Evolutionary conservation across 2,888 invertebrate species (phyloP), one percentile per base, ranked within the genome.

Genomic region (Tiliacea aurago): DNA sequence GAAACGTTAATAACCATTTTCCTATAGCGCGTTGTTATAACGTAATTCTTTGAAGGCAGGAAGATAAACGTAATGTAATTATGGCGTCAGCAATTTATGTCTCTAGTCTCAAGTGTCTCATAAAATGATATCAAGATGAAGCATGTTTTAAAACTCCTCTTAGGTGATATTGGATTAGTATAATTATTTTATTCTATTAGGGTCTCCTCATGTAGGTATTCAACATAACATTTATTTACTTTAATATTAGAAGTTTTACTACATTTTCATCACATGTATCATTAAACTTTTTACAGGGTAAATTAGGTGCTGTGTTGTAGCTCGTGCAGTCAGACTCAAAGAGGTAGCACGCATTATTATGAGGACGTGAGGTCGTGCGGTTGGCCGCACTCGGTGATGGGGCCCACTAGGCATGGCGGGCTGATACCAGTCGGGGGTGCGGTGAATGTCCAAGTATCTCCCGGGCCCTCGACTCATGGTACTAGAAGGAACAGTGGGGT

Each of bases 11-110:
- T 69, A 69, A 73, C 51, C 56, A 70, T 72, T 69, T 80, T 68
- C 55, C 41, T 45, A 58, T 61, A 49, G 47, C 51, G 41, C 45
- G 41, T 66, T 70, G 59, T 68, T 69, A 69, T 58, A 73, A 79
- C 56, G 33, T 65, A 63, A 70, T 76, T 71, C 63, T 78, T 78
- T 74, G 63, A 73, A 64, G 47, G 41, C 28, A 20, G 51, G 55
- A 69, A 73, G 67, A 73, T 58, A 70, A 81, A 70, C 47, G 59
- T 81, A 77, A 73, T 63, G 49, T 43, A 71, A 76, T 73, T 67
- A 79, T 69, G 68, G 69, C 47, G 53, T 37, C 49, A 72, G 23
- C 65, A 77, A 83, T 76, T 71, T 67, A 76, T 78, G 64, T 33
- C 41, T n/a, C 51, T 59, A 64, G 64, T 33, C 41, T n/a, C 51